These are phyloP conservation scores for Ptychodera flava DNA, from an alignment of 35 echinoderm and acorn worm species.

Conservation along the genomic window DNA sequence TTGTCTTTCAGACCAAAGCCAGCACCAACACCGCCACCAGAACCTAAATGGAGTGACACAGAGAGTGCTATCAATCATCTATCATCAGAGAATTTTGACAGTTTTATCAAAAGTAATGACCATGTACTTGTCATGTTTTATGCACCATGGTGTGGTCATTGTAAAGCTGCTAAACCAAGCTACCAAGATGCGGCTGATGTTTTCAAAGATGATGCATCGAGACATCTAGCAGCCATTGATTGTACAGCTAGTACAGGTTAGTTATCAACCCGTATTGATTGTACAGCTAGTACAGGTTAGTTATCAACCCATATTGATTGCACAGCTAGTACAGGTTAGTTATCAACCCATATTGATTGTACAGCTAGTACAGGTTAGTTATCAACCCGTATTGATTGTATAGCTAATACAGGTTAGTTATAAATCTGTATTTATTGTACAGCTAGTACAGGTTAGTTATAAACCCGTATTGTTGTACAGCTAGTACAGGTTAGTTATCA, in stretches of 20 bases:
- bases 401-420: too few relatives aligned
- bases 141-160: slow-evolving; percentile 93
- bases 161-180: slow-evolving; percentile 75
- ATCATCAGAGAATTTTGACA: slow-evolving; percentile 43
- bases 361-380: not conserved
- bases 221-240: slow-evolving; percentile 70
- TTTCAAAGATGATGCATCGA: slow-evolving; percentile 42
- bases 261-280: not conserved
- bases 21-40: slow-evolving; percentile 39
- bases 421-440: too few relatives aligned
- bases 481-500: too few relatives aligned
- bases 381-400: too few relatives aligned
- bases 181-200: slow-evolving; percentile 61
- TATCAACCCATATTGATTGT: not conserved
- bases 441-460: too few relatives aligned
- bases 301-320: not conserved
- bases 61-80: slow-evolving; percentile 74
- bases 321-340: not conserved
- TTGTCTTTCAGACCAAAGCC: slow-evolving; percentile 11
- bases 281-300: not conserved
- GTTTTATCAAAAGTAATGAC: slow-evolving; percentile 41
- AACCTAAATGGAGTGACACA: slow-evolving; percentile 71
- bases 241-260: slow-evolving; percentile 77
- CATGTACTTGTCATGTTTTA: slow-evolving; percentile 93
- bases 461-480: too few relatives aligned